Conservation (phyloP, 2,797 vertebrate genomes). For the Lacerta viridis region DNA sequence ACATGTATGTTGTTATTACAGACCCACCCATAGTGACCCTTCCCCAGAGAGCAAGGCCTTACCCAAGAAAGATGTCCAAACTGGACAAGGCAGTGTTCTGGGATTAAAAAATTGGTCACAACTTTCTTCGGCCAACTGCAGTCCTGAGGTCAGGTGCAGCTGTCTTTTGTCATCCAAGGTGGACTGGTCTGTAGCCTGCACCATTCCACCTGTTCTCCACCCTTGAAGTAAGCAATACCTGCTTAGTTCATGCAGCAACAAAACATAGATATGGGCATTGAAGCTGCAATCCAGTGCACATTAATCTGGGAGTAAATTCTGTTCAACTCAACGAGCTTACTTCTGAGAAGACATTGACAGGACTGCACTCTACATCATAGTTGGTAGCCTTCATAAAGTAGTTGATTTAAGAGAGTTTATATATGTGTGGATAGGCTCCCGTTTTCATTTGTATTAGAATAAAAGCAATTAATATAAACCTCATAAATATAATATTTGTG, state of each 20-base stretch:
- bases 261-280: not conserved
- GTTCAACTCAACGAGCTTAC: not conserved
- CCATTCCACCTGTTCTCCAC: too few relatives aligned
- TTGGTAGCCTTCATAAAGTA: not conserved
- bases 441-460: conserved; percentile 22
- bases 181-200: too few relatives aligned
- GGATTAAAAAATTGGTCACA: too few relatives aligned
- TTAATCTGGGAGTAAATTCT: not conserved
- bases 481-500: not conserved
- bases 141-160: not conserved
- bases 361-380: not conserved
- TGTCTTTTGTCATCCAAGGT: not conserved
- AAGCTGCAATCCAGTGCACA: not conserved
- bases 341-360: not conserved
- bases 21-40: too few relatives aligned
- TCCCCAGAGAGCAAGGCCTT: too few relatives aligned
- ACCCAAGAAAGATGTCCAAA: too few relatives aligned
- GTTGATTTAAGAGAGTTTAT: not conserved
- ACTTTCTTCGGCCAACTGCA: not conserved
- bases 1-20: too few relatives aligned
- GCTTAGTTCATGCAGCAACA: too few relatives aligned
- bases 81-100: too few relatives aligned
- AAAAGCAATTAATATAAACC: conserved; percentile 5
- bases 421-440: not conserved
- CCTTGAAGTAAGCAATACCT: too few relatives aligned